Evolutionary conservation across 2,888 invertebrate species (phyloP).

Genomic region (Acleris literana): DNA sequence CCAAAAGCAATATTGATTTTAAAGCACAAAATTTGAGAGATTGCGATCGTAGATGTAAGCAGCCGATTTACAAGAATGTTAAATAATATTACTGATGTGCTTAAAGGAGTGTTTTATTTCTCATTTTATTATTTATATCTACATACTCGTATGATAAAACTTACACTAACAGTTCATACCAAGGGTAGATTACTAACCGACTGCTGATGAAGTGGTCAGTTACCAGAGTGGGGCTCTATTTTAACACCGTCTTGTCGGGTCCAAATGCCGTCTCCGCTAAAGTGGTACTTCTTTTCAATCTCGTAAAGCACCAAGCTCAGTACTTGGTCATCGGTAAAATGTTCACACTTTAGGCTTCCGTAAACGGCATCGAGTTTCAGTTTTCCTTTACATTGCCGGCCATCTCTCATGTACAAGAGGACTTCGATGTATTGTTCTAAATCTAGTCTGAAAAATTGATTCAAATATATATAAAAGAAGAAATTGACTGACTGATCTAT

Average conservation of each 20-base stretch:
- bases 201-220: background rate
- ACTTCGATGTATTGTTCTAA: constrained; percentile 57
- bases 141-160: background rate
- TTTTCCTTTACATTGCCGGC: constrained; percentile 37
- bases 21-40: constrained; percentile 35
- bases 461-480: constrained; percentile 23
- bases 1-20: constrained; percentile 56
- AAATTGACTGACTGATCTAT: too few relatives aligned
- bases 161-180: background rate
- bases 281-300: constrained; percentile 88
- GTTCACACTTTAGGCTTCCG: constrained; percentile 50
- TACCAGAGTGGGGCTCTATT: constrained; percentile 42
- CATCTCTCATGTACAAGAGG: constrained; percentile 50
- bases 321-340: constrained; percentile 76
- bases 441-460: constrained; percentile 57
- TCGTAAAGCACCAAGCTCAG: constrained; percentile 87
- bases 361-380: constrained; percentile 51
- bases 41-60: constrained; percentile 49
- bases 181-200: background rate
- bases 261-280: constrained; percentile 91
- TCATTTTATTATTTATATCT: background rate
- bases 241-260: constrained; percentile 54
- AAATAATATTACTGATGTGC: constrained; percentile 67
- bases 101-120: constrained; percentile 62
- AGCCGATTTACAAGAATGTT: constrained; percentile 49